These are phyloP conservation scores for Rhinolophus ferrumequinum DNA, from an alignment of 2,113 vertebrate species.

Conservation along the genomic window DNA sequence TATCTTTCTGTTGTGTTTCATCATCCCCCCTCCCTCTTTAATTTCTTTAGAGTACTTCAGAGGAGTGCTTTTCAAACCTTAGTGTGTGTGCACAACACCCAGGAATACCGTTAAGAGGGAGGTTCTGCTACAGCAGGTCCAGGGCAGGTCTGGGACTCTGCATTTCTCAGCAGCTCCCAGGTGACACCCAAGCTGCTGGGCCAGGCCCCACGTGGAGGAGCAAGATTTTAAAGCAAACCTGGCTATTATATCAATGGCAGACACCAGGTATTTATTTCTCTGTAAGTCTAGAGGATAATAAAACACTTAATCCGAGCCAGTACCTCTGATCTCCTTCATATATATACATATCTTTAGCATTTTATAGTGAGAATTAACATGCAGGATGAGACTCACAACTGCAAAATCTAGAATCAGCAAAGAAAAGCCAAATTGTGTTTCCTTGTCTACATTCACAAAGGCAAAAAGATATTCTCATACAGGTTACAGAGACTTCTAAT, in stretches of 20 bases:
- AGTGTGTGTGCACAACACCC: rapidly evolving
- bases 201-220: neutral
- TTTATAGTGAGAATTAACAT: neutral
- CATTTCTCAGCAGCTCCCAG: neutral
- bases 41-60: neutral
- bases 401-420: neutral
- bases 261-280: neutral
- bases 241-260: rapidly evolving
- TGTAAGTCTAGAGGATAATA: neutral
- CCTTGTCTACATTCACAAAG: neutral
- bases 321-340: neutral
- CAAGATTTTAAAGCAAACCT: neutral
- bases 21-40: rapidly evolving
- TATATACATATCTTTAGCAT: rapidly evolving
- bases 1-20: neutral
- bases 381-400: neutral
- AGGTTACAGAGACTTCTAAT: neutral
- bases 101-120: rapidly evolving
- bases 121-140: no score
- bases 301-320: neutral
- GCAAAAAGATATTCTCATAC: neutral
- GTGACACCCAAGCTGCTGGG: neutral
- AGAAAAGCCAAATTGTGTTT: neutral
- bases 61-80: neutral
- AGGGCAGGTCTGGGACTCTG: neutral